Base-by-base conservation (phyloP, 2,113 vertebrate genomes). In the Calypte anna region DNA sequence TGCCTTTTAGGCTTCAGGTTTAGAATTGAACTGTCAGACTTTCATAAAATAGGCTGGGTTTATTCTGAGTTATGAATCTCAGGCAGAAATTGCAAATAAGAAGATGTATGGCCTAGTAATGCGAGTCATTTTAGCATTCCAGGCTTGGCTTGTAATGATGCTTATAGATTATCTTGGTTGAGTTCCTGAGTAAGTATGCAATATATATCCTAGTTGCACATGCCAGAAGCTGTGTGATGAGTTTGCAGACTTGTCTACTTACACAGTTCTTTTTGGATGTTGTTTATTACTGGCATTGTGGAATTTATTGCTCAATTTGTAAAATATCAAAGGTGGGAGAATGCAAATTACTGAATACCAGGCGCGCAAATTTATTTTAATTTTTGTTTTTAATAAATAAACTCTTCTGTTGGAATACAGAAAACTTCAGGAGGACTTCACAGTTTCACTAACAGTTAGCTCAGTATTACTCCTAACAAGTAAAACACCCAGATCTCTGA, bases 21-120 rank as follows among this genome's bases (percentile, higher is more conserved):
- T 90, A 82, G 63, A 88, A 88, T 51, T 91, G 53, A 73, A 28
- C 55, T 58, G 36, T 70, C 72, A 88, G 59, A 53, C 46, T 91
- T 93, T 36, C 20, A 38, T 87, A 58, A 63, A 93, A 88, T 38
- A 54, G 22, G 5, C 30, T 67, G 40, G 0, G 66, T 93, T 75
- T 82, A 82, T 69, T 93, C 73, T 77, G 75, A 82, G 7, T 90
- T 88, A 81, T 38, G 24, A 38, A 66, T 76, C 68, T 74, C 59
- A 78, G 46, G 16, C 53, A 80, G 51, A 91, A 94, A 14, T 83
- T 31, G 36, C 31, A 90, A 82, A 43, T 64, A 61, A 51, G 44
- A 22, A 4, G 62, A 79, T 77, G 30, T n/a, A 51, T 27, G 90
- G n/a, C 28, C 43, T 7, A 69, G 18, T 61, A 76, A 40, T 9